Evolutionary conservation across 1,140 invertebrate species (phyloP).

Genomic region (Linepithema humile): DNA sequence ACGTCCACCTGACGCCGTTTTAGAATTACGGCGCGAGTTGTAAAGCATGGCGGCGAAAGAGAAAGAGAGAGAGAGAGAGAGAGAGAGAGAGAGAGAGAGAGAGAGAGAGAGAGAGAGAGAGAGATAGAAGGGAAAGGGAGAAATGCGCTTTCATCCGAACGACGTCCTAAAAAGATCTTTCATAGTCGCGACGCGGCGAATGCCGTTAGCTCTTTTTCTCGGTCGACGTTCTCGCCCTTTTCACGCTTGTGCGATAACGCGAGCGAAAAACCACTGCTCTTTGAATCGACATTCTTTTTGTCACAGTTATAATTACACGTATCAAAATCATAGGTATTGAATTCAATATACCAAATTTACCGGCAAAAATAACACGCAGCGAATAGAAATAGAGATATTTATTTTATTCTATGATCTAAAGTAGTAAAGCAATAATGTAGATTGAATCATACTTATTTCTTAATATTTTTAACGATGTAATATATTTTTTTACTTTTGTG

Average conservation of each 20-base stretch:
- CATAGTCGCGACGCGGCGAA: constrained; percentile 26
- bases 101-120: constrained; percentile 40
- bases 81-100: constrained; percentile 18
- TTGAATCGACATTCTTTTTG: constrained; percentile 34
- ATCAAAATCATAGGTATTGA: background rate
- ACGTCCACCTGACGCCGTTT: constrained; percentile 42
- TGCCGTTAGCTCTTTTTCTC: constrained; percentile 58
- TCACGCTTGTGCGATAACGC: constrained; percentile 38
- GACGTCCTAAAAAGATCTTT: constrained; percentile 54
- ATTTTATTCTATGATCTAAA: background rate
- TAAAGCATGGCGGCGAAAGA: constrained; percentile 14
- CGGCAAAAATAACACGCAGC: background rate
- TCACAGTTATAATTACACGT: background rate
- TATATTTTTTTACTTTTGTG: constrained; percentile 6
- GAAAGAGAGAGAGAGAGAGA: background rate
- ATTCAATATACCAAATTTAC: background rate
- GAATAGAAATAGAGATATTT: background rate
- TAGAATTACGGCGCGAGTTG: constrained; percentile 48
- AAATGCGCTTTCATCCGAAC: constrained; percentile 43
- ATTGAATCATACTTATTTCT: background rate
- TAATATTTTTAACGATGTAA: background rate
- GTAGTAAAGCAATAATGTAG: background rate
- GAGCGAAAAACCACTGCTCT: constrained; percentile 33
- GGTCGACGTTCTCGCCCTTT: constrained; percentile 54
- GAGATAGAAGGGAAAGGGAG: constrained; percentile 18